A percentile compares a stretch with the other conserved stretches of the same genome.
Conservation (phyloP, 2,888 invertebrate species). For the Patella ulyssiponensis region DNA sequence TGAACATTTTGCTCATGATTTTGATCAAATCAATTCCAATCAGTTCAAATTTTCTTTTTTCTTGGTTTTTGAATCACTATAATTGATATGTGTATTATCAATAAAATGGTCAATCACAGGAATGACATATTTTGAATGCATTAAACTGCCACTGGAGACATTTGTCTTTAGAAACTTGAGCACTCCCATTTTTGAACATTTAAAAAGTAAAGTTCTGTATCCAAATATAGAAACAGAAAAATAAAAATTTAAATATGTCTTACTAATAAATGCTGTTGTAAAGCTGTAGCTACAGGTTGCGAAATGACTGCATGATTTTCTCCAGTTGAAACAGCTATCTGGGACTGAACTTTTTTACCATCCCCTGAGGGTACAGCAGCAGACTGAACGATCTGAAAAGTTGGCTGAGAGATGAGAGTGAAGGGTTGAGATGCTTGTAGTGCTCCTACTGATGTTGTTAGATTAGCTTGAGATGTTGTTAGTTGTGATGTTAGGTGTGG, state of each 20-base stretch:
- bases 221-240: no score
- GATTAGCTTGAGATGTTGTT: slow-evolving; percentile 29
- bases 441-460: slow-evolving; percentile 30
- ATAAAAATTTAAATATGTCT: not conserved
- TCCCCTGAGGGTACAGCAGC: slow-evolving; percentile 20
- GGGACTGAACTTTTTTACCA: slow-evolving; percentile 3
- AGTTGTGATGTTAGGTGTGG: slow-evolving; percentile 27
- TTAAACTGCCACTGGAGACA: no score
- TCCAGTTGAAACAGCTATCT: not conserved
- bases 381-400: slow-evolving; percentile 44
- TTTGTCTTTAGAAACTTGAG: no score
- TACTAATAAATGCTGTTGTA: slow-evolving; percentile 1
- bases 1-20: no score
- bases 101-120: no score
- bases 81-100: no score
- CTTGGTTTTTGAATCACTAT: no score
- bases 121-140: no score
- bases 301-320: slow-evolving; percentile 4
- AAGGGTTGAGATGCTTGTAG: slow-evolving; percentile 36
- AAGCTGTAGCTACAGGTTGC: slow-evolving; percentile 6
- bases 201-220: no score
- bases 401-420: slow-evolving; percentile 52
- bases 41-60: no score
- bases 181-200: no score
- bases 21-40: no score